Evolutionary conservation across 1,140 invertebrate genomes (phyloP).

Genomic region (Calosoma granatense): DNA sequence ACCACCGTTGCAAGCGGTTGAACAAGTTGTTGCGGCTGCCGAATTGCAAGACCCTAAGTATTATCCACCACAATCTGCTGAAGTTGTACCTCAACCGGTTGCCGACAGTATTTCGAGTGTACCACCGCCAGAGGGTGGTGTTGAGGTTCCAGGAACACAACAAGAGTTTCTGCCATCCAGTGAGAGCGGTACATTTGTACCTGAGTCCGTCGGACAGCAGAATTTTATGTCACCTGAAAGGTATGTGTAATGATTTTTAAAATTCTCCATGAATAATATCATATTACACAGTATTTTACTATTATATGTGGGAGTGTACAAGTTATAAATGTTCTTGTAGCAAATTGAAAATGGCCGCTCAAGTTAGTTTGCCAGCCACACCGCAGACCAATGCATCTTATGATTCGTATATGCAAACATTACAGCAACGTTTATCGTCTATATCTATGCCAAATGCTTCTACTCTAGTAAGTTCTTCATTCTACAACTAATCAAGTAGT

Average conservation of each 20-base stretch:
- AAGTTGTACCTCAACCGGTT: background rate
- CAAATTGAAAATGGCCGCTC: slow-evolving; percentile 18
- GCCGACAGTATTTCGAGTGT: background rate
- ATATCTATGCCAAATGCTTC: slow-evolving; percentile 32
- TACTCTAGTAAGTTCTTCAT: background rate
- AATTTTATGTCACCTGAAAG: background rate
- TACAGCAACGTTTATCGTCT: slow-evolving; percentile 48
- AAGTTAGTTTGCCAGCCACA: slow-evolving; percentile 45
- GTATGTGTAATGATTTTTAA: background rate
- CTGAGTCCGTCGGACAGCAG: too few relatives aligned
- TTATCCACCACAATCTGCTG: background rate
- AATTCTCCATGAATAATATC: too few relatives aligned
- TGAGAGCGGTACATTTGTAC: background rate
- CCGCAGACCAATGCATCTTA: slow-evolving; percentile 39
- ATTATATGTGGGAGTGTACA: too few relatives aligned
- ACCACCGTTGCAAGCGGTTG: background rate
- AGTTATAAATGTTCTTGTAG: too few relatives aligned
- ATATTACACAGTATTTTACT: too few relatives aligned
- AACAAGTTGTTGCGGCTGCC: background rate
- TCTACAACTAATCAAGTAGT: slow-evolving; percentile 30
- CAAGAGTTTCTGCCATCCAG: background rate
- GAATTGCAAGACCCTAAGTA: too few relatives aligned
- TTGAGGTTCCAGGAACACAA: background rate
- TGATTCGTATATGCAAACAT: slow-evolving; percentile 45
- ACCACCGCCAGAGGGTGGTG: background rate